Base-by-base conservation (phyloP, 2,797 vertebrate species). In the Anomalospiza imberbis region DNA sequence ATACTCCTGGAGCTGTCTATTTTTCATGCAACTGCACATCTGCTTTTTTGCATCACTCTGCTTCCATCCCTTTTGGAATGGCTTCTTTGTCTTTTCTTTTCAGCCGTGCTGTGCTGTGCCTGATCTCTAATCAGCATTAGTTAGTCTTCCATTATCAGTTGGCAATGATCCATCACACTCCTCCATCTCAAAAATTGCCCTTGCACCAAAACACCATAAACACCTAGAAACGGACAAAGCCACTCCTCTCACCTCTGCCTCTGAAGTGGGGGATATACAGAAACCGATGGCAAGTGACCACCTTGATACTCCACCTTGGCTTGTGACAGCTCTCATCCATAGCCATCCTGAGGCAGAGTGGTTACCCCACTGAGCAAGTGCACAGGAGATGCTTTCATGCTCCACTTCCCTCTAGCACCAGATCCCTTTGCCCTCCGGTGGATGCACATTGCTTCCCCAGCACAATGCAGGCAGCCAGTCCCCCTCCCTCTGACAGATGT, bases 131-230 rank as follows among this genome's bases (percentile, higher is more conserved):
- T 82, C 81, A 85, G 50, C 53, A 80, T 58, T 26, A 55, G 57
- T 68, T 89, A 67, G 22, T 81, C 81, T 93, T 93, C 91, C 76
- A 83, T 95, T 95, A 92, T 77, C 91, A 58, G 44, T 0, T 95
- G 93, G 70, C 85, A 93, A 72, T 16, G 31, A 19, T 94, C 88
- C 93, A 95, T 36, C 62, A 55, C 5, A 15, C 57, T 91, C 22
- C 83, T 90, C 74, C 50, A 13, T 40, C 80, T 86, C 77, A 75
- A 85, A 95, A 85, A 71, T 4, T 62, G 29, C 47, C 70, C 71
- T 90, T 34, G 3, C 65, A 85, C 68, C 53, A 36, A 47, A 85
- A 42, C 67, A 78, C 10, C 58, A 53, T 34, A 45, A 81, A 76
- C 47, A 51, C 22, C 40, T 34, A 80, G 57, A 77, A 92, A 66